phyloP scores from a whole-genome alignment of 2,888 invertebrate genomes.

The Portevinia maculata region DNA sequence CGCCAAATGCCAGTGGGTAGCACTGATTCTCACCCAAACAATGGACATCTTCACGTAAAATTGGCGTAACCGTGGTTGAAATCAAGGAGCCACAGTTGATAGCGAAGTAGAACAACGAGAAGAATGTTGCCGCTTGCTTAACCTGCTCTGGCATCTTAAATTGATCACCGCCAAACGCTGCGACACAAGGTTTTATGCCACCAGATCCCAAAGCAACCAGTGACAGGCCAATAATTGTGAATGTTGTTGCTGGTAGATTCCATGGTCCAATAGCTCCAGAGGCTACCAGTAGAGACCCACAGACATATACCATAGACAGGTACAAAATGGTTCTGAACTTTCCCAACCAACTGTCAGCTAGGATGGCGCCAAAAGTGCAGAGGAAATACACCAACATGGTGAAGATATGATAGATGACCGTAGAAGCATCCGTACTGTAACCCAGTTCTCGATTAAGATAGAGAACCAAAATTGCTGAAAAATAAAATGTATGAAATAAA shows the following conservation, averaged over 20 bases:
- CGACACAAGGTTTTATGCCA: constrained; percentile 92
- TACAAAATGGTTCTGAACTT: constrained; percentile 90
- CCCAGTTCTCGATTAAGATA: constrained; percentile 87
- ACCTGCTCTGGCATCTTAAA: constrained; percentile 87
- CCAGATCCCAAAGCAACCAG: constrained; percentile 90
- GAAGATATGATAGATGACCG: constrained; percentile 89
- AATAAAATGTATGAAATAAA: background rate
- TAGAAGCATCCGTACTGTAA: constrained; percentile 86
- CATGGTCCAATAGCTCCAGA: constrained; percentile 84
- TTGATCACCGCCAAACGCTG: constrained; percentile 93
- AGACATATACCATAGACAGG: constrained; percentile 88
- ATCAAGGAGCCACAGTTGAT: constrained; percentile 87
- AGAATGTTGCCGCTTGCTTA: constrained; percentile 87
- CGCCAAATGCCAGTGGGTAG: constrained; percentile 89
- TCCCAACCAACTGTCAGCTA: constrained; percentile 91
- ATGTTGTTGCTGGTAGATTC: constrained; percentile 83
- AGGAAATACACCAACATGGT: constrained; percentile 90
- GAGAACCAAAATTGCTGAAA: constrained; percentile 88
- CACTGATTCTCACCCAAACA: constrained; percentile 88
- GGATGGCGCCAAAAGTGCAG: constrained; percentile 90
- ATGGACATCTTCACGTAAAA: constrained; percentile 87
- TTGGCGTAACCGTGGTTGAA: constrained; percentile 89
- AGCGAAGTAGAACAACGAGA: constrained; percentile 90
- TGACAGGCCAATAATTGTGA: constrained; percentile 87
- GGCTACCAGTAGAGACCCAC: constrained; percentile 87